These are phyloP conservation scores for Turdus rufiventris DNA, from an alignment of 2,113 vertebrate genomes.

Conservation along the genomic window DNA sequence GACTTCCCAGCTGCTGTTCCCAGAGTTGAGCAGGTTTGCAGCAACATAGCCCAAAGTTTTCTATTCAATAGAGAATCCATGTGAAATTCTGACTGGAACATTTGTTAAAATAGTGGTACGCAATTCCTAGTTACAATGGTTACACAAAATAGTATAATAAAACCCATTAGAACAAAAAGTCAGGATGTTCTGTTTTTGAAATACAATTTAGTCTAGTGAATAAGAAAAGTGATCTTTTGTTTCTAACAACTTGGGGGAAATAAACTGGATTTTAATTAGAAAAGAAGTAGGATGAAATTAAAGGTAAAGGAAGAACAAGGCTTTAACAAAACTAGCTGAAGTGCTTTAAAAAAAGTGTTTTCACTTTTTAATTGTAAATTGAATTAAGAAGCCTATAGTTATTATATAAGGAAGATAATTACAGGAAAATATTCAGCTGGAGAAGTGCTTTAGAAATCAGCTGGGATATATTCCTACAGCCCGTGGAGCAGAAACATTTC, in stretches of 20 bases:
- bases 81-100: background rate
- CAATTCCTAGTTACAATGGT: conserved; percentile 3
- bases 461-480: background rate
- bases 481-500: background rate
- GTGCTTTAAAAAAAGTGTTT: background rate
- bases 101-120: background rate
- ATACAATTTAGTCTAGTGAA: conserved; percentile 14
- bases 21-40: background rate
- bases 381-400: background rate
- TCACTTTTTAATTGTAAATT: background rate
- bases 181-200: conserved; percentile 9
- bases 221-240: conserved; percentile 8
- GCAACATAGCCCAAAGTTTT: background rate
- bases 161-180: conserved; percentile 12
- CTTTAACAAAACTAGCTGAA: background rate
- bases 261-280: conserved; percentile 59
- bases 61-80: background rate
- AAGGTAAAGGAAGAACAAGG: conserved; percentile 1
- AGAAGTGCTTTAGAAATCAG: background rate
- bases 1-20: background rate
- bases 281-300: conserved; percentile 31
- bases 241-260: conserved; percentile 32
- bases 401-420: background rate
- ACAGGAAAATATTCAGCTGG: background rate
- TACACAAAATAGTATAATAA: conserved; percentile 6